phyloP scores from a whole-genome alignment of 1,140 invertebrate species.

The Pogonomyrmex barbatus region DNA sequence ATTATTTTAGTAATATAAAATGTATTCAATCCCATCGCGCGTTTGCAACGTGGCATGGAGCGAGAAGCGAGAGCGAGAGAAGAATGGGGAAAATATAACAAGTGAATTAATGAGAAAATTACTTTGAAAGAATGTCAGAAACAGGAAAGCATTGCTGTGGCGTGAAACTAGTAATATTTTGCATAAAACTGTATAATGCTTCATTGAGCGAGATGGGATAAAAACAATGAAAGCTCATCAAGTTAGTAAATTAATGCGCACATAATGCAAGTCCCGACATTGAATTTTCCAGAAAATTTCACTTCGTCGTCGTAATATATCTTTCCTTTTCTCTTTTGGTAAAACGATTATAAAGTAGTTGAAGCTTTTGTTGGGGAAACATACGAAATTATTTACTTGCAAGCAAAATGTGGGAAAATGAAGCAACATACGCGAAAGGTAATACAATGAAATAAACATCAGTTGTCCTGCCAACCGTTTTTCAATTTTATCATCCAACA shows the following conservation, averaged over 20 bases:
- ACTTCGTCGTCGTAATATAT: conserved; percentile 9
- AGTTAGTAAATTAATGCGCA: conserved; percentile 50
- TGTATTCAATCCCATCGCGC: not conserved
- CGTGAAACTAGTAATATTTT: conserved; percentile 50
- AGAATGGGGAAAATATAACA: not conserved
- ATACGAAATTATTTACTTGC: conserved; percentile 35
- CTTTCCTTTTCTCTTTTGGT: not conserved
- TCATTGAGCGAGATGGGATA: conserved; percentile 29
- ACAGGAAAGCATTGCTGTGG: not conserved
- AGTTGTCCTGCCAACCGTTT: conserved; percentile 8
- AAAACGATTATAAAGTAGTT: conserved; percentile 49
- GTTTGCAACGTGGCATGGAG: not conserved
- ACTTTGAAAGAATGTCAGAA: conserved; percentile 32
- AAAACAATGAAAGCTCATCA: conserved; percentile 59
- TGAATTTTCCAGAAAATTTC: conserved; percentile 53
- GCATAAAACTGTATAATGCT: conserved; percentile 39
- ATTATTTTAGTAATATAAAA: conserved; percentile 6
- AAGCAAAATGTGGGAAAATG: conserved; percentile 47
- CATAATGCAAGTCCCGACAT: conserved; percentile 37
- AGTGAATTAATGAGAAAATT: conserved; percentile 43
- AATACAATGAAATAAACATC: conserved; percentile 46
- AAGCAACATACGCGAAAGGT: conserved; percentile 12
- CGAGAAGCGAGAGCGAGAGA: not conserved
- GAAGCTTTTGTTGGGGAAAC: conserved; percentile 35
- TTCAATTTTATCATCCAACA: conserved; percentile 34